phyloP scores from a whole-genome alignment of 2,888 invertebrate genomes.

The Drosophila meridionalis region DNA sequence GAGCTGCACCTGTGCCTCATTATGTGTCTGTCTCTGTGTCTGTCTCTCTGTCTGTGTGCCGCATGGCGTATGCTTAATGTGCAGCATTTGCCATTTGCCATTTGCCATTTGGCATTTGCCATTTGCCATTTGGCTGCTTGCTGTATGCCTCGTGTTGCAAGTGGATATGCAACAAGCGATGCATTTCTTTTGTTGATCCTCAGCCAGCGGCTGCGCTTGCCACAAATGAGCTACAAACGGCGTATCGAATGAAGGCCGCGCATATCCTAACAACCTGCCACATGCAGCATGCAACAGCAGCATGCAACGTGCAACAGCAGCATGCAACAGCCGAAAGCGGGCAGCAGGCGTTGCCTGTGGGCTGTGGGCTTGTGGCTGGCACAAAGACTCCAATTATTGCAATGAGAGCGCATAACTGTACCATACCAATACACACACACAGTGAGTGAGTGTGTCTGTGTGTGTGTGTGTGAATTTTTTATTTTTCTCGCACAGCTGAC shows the following conservation, averaged over 20 bases:
- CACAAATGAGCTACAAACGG: constrained; percentile 34
- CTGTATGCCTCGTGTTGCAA: constrained; percentile 2
- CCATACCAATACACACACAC: constrained; percentile 36
- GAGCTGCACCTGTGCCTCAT: constrained; percentile 11
- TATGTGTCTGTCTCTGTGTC: not conserved
- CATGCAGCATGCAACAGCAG: constrained; percentile 9
- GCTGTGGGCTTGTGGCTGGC: constrained; percentile 10
- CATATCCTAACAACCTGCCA: constrained; percentile 4
- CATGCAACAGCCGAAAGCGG: not conserved
- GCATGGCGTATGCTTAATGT: constrained; percentile 32
- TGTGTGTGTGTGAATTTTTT: constrained; percentile 37
- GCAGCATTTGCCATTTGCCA: constrained; percentile 44
- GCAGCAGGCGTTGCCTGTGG: not conserved
- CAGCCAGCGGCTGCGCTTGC: constrained; percentile 7
- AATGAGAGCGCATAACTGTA: constrained; percentile 51
- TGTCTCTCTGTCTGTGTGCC: not conserved
- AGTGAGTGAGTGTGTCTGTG: not conserved
- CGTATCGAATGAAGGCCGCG: constrained; percentile 27
- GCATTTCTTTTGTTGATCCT: constrained; percentile 54
- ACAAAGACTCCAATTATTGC: constrained; percentile 57
- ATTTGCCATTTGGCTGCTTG: not conserved
- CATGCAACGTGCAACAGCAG: not conserved
- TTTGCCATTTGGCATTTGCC: constrained; percentile 3
- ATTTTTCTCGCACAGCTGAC: constrained; percentile 56
- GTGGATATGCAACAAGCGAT: constrained; percentile 37